Evolutionary conservation across 2,888 invertebrate species (phyloP).

Genomic region (Blomia tropicalis): DNA sequence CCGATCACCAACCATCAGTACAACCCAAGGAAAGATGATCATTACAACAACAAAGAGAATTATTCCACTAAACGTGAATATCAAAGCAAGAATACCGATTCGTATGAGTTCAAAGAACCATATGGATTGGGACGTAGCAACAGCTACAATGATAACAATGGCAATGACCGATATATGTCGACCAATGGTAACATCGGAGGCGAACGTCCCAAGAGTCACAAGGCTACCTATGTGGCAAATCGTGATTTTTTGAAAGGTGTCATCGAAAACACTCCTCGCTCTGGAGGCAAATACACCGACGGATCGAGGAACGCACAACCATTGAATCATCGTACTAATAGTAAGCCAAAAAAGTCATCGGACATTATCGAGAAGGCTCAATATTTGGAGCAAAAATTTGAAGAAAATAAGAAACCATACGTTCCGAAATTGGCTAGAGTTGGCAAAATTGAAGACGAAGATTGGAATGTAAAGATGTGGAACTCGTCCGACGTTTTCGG

Average conservation of each 20-base stretch:
- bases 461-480: conserved; percentile 30
- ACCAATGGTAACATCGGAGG: background rate
- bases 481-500: conserved; percentile 23
- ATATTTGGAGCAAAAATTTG: conserved; percentile 18
- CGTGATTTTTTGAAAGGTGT: background rate
- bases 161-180: background rate
- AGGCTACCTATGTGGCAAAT: background rate
- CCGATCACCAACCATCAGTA: too few relatives aligned
- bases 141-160: background rate
- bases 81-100: background rate
- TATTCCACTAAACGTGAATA: background rate
- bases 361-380: conserved; percentile 13
- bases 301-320: background rate
- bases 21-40: background rate
- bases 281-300: too few relatives aligned
- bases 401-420: conserved; percentile 24
- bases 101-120: background rate
- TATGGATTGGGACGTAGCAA: too few relatives aligned
- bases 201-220: background rate
- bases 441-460: conserved; percentile 26
- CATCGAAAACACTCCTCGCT: too few relatives aligned
- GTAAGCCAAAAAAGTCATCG: background rate
- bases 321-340: too few relatives aligned
- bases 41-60: background rate
- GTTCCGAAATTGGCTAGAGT: conserved; percentile 27